phyloP scores from a whole-genome alignment of 2,113 vertebrate genomes.

The Eudorcas thomsonii region DNA sequence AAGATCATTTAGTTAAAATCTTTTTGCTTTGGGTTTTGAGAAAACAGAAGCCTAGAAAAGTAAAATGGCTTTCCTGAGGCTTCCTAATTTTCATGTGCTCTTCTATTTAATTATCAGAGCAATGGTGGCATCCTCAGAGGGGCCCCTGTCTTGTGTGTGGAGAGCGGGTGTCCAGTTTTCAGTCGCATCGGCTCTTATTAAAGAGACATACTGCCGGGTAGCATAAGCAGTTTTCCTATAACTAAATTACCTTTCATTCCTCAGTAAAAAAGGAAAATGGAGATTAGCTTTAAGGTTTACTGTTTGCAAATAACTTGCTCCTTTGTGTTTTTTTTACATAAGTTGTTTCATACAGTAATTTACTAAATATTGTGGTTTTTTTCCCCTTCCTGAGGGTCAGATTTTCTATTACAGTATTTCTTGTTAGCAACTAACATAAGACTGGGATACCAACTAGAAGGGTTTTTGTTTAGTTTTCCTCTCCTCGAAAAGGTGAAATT shows the following conservation, averaged over 20 bases:
- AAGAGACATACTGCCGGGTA: fast-evolving
- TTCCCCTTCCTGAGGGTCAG: background rate
- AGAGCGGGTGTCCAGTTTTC: background rate
- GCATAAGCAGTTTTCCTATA: background rate
- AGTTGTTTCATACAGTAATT: background rate
- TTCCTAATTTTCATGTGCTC: background rate
- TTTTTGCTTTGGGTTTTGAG: background rate
- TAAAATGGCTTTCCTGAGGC: background rate
- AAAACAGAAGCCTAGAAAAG: background rate
- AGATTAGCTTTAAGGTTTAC: background rate
- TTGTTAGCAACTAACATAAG: background rate
- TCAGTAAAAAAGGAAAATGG: background rate
- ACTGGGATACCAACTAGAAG: background rate
- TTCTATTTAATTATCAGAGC: background rate
- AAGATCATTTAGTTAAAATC: background rate
- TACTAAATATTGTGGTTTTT: background rate
- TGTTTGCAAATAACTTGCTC: background rate
- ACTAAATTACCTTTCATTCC: background rate
- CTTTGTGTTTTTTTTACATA: background rate
- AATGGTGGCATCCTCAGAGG: background rate
- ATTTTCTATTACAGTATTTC: background rate
- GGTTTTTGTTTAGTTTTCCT: conserved; percentile 29
- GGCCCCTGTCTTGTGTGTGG: background rate
- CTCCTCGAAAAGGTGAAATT: conserved; percentile 31
- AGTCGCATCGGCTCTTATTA: background rate